A percentile compares a stretch with the other conserved stretches of the same genome.
Conservation (phyloP, 2,113 vertebrate genomes). For the Brachypteracias leptosomus region DNA sequence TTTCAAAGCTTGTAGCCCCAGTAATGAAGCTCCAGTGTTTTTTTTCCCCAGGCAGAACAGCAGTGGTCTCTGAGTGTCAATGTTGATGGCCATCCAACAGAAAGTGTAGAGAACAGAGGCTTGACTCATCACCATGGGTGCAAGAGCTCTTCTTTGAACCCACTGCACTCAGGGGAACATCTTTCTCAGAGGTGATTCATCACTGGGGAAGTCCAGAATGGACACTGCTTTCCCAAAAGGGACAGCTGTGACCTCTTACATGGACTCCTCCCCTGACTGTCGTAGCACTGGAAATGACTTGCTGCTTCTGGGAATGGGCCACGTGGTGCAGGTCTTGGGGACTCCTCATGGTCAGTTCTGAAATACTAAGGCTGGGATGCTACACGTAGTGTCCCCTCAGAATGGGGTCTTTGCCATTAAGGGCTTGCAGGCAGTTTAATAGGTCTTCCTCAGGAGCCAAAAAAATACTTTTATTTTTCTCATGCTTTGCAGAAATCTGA, state of each 20-base stretch:
- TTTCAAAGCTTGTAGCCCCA: neutral
- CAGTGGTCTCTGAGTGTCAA: neutral
- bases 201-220: neutral
- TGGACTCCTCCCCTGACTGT: neutral
- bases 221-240: neutral
- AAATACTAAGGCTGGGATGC: neutral
- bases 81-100: neutral
- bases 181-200: conserved; percentile 19
- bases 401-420: neutral
- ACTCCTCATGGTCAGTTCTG: neutral
- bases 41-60: neutral
- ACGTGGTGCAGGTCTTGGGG: neutral
- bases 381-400: neutral
- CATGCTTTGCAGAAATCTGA: neutral
- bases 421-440: neutral
- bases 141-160: conserved; percentile 5
- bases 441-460: neutral
- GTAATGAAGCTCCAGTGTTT: neutral
- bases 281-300: neutral
- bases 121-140: neutral
- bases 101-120: neutral
- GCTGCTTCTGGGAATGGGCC: neutral
- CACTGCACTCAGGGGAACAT: neutral
- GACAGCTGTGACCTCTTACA: neutral
- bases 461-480: neutral